Percentiles rank a stretch among this genome's conserved stretches.
phyloP scores from a whole-genome alignment of 2,888 invertebrate genomes.

The Iselma pallidipennis region DNA sequence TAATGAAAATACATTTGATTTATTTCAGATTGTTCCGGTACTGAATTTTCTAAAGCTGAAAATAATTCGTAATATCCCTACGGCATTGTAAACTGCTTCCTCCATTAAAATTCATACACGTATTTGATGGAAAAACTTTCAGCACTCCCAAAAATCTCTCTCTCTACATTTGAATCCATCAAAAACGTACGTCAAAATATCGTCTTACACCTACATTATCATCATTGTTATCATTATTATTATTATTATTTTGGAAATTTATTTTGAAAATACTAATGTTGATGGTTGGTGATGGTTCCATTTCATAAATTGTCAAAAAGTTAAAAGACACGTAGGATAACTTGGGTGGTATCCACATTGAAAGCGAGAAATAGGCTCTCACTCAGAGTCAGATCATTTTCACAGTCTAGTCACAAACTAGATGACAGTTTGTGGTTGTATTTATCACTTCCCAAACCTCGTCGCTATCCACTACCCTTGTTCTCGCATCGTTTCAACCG shows the following conservation, averaged over 20 bases:
- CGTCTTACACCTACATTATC: not conserved
- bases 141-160: not conserved
- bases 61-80: not conserved
- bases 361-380: too few species aligned
- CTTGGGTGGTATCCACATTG: not conserved
- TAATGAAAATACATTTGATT: not conserved
- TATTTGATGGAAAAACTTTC: conserved; percentile 2
- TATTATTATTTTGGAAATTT: not conserved
- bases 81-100: not conserved
- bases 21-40: not conserved
- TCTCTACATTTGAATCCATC: not conserved
- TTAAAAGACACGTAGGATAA: not conserved
- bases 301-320: not conserved
- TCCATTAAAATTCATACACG: conserved; percentile 5
- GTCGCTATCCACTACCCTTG: conserved; percentile 1
- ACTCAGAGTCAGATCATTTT: too few species aligned
- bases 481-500: not conserved
- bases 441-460: conserved; percentile 16
- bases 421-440: conserved; percentile 20
- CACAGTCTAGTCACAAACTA: not conserved
- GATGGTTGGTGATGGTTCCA: not conserved
- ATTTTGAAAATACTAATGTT: not conserved
- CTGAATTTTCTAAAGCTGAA: not conserved
- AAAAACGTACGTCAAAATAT: not conserved
- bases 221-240: not conserved